These are phyloP conservation scores for Melikaiella ostensackeni DNA, from an alignment of 2,888 invertebrate species.

Conservation along the genomic window DNA sequence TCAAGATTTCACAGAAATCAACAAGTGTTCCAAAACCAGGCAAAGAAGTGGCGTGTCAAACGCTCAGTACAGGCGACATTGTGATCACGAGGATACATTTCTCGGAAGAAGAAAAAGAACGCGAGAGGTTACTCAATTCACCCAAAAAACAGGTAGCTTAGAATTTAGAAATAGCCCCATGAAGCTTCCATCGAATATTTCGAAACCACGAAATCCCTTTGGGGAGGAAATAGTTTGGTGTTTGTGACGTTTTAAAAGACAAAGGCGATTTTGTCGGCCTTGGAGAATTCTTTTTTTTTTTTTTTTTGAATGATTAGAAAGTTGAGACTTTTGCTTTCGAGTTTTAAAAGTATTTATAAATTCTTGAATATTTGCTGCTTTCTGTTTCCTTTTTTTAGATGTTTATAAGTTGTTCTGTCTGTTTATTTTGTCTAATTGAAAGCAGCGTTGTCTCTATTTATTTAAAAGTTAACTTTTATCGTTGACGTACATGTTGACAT, in stretches of 20 bases:
- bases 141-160: slow-evolving; percentile 74
- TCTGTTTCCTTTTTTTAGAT: background rate
- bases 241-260: slow-evolving; percentile 5
- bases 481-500: background rate
- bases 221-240: background rate
- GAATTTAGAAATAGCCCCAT: slow-evolving; percentile 24
- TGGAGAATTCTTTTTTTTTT: background rate
- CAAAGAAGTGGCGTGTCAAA: slow-evolving; percentile 86
- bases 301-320: background rate
- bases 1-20: slow-evolving; percentile 49
- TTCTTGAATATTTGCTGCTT: background rate
- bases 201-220: background rate
- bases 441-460: slow-evolving; percentile 3
- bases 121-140: slow-evolving; percentile 79
- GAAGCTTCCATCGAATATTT: background rate
- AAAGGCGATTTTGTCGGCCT: background rate
- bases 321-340: background rate
- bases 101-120: slow-evolving; percentile 81
- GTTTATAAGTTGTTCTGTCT: background rate
- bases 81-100: slow-evolving; percentile 91
- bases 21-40: slow-evolving; percentile 74
- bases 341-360: background rate
- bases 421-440: background rate
- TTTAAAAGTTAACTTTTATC: background rate
- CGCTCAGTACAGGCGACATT: slow-evolving; percentile 94